Conservation (phyloP, 2,797 vertebrate genomes). For the Poecilia wingei region DNA sequence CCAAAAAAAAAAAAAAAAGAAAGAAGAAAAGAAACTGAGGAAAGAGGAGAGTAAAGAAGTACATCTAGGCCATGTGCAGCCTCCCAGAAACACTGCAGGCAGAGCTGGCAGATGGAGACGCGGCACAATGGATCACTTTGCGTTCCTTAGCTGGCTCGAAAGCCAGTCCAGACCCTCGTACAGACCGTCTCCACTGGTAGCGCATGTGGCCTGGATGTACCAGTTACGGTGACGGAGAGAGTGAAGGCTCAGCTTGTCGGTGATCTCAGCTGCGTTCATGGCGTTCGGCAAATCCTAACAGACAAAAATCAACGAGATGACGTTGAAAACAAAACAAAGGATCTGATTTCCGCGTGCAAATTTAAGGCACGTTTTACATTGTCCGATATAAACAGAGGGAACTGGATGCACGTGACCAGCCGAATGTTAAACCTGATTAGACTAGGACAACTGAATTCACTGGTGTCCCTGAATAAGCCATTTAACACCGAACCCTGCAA, state of each 20-base stretch:
- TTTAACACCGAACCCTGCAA: background rate
- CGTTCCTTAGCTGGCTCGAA: constrained; percentile 78
- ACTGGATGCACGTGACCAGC: background rate
- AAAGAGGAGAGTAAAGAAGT: constrained; percentile 24
- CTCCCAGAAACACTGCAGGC: constrained; percentile 56
- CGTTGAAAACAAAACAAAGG: background rate
- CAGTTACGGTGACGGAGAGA: constrained; percentile 76
- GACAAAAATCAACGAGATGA: constrained; percentile 3
- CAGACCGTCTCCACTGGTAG: constrained; percentile 83
- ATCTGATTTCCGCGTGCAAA: too few species aligned
- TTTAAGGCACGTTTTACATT: background rate
- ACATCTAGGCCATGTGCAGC: constrained; percentile 64
- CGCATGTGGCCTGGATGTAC: constrained; percentile 85
- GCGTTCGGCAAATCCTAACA: constrained; percentile 83
- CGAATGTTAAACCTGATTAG: background rate
- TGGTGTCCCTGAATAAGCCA: background rate
- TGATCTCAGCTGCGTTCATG: constrained; percentile 84
- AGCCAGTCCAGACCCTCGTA: constrained; percentile 86
- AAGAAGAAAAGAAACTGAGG: constrained; percentile 29
- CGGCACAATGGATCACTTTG: constrained; percentile 75
- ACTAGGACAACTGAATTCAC: background rate
- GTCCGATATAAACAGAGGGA: background rate
- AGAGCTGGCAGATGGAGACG: constrained; percentile 50
- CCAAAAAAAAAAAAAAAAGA: constrained; percentile 50
- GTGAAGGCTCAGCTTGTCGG: constrained; percentile 81